Conservation (phyloP, 2,888 invertebrate genomes). For the Sacculina carcini region DNA sequence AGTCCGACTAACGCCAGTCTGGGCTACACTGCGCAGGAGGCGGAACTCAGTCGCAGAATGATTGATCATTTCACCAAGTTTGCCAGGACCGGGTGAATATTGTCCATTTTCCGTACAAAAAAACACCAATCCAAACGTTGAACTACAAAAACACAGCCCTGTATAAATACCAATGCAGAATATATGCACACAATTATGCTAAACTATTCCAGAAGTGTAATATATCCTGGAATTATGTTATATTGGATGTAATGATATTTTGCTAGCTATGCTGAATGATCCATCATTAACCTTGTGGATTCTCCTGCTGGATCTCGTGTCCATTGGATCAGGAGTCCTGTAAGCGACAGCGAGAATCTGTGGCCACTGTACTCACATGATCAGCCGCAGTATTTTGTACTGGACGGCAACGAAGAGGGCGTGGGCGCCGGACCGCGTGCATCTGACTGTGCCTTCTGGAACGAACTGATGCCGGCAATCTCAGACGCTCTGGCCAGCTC, state of each 20-base stretch:
- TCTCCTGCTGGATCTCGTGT: conserved; percentile 10
- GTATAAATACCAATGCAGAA: too few species aligned
- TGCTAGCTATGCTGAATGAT: too few species aligned
- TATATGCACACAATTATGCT: too few species aligned
- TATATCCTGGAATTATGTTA: too few species aligned
- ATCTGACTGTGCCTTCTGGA: conserved; percentile 22
- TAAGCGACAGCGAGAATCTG: conserved; percentile 35
- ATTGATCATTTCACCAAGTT: conserved; percentile 82
- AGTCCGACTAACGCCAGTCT: conserved; percentile 69
- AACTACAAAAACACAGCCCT: conserved; percentile 12
- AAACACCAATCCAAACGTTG: conserved; percentile 13
- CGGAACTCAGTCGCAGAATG: conserved; percentile 62
- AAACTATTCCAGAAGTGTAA: too few species aligned
- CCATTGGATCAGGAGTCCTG: conserved; percentile 21
- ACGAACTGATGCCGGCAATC: conserved; percentile 13
- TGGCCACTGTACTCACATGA: conserved; percentile 70
- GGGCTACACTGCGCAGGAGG: conserved; percentile 59
- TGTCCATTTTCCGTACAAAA: conserved; percentile 11
- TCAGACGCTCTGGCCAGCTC: too few species aligned
- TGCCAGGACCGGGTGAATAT: conserved; percentile 70
- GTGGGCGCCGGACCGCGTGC: conserved; percentile 44
- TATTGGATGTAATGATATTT: too few species aligned
- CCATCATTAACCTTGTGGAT: conserved; percentile 12
- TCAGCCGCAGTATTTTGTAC: conserved; percentile 65
- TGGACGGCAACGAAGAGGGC: conserved; percentile 50